These are phyloP conservation scores for Pyrocoelia pectoralis DNA, from an alignment of 2,888 invertebrate species.

Conservation along the genomic window DNA sequence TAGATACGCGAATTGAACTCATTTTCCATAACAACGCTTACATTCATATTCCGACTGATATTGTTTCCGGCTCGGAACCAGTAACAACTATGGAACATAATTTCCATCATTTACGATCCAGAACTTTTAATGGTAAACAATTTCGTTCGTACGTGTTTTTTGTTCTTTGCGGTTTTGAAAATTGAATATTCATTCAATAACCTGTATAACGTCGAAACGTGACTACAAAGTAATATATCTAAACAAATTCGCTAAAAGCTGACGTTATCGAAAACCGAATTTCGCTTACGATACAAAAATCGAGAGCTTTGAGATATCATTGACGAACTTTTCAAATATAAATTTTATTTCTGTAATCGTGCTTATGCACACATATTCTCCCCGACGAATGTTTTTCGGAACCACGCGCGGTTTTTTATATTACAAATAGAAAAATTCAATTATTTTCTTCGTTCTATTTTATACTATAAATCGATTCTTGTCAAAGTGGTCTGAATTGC, in stretches of 20 bases:
- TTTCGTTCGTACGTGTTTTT: background rate
- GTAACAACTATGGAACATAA: background rate
- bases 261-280: background rate
- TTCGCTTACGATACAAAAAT: background rate
- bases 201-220: background rate
- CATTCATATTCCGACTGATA: slow-evolving; percentile 2
- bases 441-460: no score
- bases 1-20: slow-evolving; percentile 5
- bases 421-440: no score
- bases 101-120: background rate
- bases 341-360: background rate
- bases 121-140: background rate
- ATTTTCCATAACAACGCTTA: slow-evolving; percentile 22
- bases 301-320: background rate
- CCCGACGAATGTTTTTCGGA: no score
- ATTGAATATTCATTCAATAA: no score
- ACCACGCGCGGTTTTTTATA: no score
- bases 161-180: background rate
- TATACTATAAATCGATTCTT: no score
- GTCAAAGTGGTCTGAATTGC: no score
- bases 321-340: background rate
- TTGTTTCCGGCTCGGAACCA: slow-evolving; percentile 9
- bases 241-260: background rate
- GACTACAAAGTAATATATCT: background rate
- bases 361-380: no score